Base-by-base conservation (phyloP, 2,113 vertebrate species). In the Myxocyprinus asiaticus region DNA sequence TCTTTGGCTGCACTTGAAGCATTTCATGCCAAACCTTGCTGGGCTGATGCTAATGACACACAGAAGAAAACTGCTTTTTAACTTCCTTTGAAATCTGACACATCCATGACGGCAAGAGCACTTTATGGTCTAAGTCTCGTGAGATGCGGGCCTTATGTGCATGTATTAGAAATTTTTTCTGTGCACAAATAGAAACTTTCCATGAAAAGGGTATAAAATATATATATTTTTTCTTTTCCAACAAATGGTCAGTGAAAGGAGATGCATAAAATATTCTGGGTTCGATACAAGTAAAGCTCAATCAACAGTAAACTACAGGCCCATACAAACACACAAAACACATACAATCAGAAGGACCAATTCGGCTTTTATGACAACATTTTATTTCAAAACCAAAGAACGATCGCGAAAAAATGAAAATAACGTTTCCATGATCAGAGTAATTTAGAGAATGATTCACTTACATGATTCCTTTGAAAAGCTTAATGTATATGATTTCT, bases 11-110 rank as follows among this genome's bases (percentile, higher is more conserved):
- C 4, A 4, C 55, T 62, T 62, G n/a, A 68, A 17, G 51, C 33
- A 62, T 7, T 6, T 63, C 14, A 14, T 33, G 15, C 43, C 55
- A 77, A 59, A 58, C n/a, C 43, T 48, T 47, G 43, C 44, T 71
- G 33, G 8, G 42, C 7, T 51, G 11, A 7, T 10, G 43, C 44
- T 68, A 1, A n/a, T 61, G n/a, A 56, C 55, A 8, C 10, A 9
- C 12, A 48, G 64, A 47, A 67, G 42, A 70, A 15, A 55, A 51
- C 67, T 14, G 67, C 8, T 44, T 48, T 33, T 22, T 58, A 6
- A 45, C 59, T 5, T 76, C 4, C 55, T 61, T 78, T 62, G 56
- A 69, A 69, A 78, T 50, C 47, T 9, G n/a, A 69, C 12, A 69
- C 53, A 12, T 53, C 22, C 22, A 33, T 33, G 42, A 43, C 17